Base-by-base conservation (phyloP, 2,113 vertebrate genomes). In the Melanostigma gelatinosum region DNA sequence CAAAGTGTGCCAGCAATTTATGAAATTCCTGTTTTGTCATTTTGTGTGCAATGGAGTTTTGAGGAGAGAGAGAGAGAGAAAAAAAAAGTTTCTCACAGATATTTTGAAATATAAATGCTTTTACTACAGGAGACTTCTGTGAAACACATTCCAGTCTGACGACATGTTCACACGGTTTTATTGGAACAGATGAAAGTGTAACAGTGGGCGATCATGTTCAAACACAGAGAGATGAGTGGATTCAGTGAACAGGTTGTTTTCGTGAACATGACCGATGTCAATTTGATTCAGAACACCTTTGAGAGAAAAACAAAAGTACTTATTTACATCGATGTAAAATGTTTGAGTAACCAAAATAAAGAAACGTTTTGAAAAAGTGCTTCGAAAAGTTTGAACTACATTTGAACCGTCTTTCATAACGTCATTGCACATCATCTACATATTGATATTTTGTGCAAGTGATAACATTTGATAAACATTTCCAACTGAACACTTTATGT, bases 331-430 rank as follows among this genome's bases (percentile, higher is more conserved):
- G 8, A 69, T 82, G 68, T 77, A 68, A 76, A 76, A 65, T 27
- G 20, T 83, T 81, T 54, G 60, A 77, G 72, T 74, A 79, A 83
- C 79, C 71, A 85, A 88, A 82, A 90, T 85, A 84, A 85, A 86
- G 84, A 85, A 34, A 50, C 22, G 63, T 57, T 86, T 72, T 63
- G 34, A 81, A 86, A 76, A 80, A 86, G 44, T 64, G 46, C 55
- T 40, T 62, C 0, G 9, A 34, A 34, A 15, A 10, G 4, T 38
- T 42, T 61, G 27, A 20, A 48, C 54, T 55, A 8, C 7, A 44
- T 73, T 55, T 58, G 0, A 22, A 61, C 42, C 12, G 38, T 24
- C 60, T 27, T 27, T 18, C 24, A 16, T 36, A 79, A 58, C 54
- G 20, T 63, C 8, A 72, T 18, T 46, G 48, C 12, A 57, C 8